Base-by-base conservation (phyloP, 2,888 invertebrate species). In the Cactoblastis cactorum region DNA sequence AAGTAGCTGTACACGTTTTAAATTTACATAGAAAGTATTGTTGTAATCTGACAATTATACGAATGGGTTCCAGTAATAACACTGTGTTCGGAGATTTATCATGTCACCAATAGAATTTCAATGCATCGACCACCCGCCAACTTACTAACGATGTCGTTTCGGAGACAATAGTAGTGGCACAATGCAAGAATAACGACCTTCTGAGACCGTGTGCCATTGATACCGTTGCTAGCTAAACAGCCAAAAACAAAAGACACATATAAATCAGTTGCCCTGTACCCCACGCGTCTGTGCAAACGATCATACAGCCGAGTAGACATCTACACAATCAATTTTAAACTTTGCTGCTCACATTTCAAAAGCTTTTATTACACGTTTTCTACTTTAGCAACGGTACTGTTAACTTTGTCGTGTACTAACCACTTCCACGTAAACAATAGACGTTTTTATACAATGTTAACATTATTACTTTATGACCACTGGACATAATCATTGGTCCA, bases 121-220 rank as follows among this genome's bases (percentile, higher is more conserved):
- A 88, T 85, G 77, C 77, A 67, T 63, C 76, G 87, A 82, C 89
- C 89, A 88, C 89, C 88, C 86, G 87, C 78, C 61, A 71, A 79
- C 81, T 72, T 80, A 81, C 88, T 89, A 88, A 89, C 87, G 87
- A 89, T 76, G 82, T 87, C 84, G 71, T 87, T 78, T 66, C 69
- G 69, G 68, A 80, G 74, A 88, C 87, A 88, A 89, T 87, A 79
- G 84, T 71, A 68, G 72, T 71, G 64, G 71, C 73, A 88, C 86
- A 85, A 87, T 88, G 80, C 85, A 78, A 82, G 85, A 87, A 80
- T 85, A 87, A 87, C 85, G 84, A 84, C 83, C 75, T 77, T 81
- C 78, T 73, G 65, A 80, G 77, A 73, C 77, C 74, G 75, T 70
- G 67, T 65, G 67, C 78, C 75, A 83, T 83, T 83, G 84, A 83